Percentiles rank a stretch among this genome's conserved stretches.
Evolutionary conservation across 37 sponge, comb jelly and placozoan genomes (phyloP).

Genomic region (Oscarella lobularis): DNA sequence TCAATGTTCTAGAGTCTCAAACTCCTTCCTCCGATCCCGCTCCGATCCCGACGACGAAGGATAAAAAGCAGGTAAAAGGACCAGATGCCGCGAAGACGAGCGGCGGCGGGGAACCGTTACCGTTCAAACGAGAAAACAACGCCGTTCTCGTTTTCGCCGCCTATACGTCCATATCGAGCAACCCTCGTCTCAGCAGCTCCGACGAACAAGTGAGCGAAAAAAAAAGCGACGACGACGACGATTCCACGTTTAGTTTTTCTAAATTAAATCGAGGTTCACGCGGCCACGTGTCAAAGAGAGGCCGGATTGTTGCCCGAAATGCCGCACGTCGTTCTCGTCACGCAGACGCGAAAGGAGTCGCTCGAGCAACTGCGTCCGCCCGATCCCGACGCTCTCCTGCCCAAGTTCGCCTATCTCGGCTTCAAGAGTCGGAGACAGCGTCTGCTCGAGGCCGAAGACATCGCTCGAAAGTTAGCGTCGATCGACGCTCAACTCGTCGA

Average conservation of each 20-base stretch:
- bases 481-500: constrained; percentile 23
- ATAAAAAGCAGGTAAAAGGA: background rate
- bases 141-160: too few species aligned
- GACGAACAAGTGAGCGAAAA: too few species aligned
- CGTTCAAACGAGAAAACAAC: too few species aligned
- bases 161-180: too few species aligned
- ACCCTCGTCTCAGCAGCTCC: too few species aligned
- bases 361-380: constrained; percentile 23
- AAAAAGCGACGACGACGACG: too few species aligned
- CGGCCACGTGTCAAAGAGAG: background rate
- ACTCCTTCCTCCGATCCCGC: background rate
- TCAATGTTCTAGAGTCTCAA: background rate
- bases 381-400: background rate
- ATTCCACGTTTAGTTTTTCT: too few species aligned
- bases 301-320: constrained; percentile 11
- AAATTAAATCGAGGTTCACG: too few species aligned
- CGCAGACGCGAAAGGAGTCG: constrained; percentile 48
- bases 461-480: background rate
- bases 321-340: constrained; percentile 37
- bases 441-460: background rate
- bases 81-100: background rate
- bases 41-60: background rate
- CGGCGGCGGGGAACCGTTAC: too few species aligned
- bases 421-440: background rate
- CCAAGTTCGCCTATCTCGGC: background rate